A percentile compares a stretch with the other conserved stretches of the same genome.
Conservation (phyloP, 2,113 vertebrate genomes). For the Callithrix jacchus region DNA sequence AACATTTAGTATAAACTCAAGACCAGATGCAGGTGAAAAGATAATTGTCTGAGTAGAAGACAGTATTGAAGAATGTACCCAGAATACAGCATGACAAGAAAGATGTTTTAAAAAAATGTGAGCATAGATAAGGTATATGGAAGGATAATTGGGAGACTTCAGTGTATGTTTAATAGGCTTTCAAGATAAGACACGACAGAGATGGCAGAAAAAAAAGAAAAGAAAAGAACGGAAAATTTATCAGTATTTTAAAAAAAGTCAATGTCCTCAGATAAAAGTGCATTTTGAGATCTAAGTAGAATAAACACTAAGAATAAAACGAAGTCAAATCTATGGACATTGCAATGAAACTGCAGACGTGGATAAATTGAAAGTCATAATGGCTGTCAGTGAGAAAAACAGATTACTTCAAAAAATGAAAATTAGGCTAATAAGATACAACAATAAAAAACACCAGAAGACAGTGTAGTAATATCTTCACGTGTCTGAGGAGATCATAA, state of each 20-base stretch:
- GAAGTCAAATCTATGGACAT: neutral
- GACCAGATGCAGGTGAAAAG: neutral
- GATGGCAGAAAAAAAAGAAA: neutral
- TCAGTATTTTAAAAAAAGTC: neutral
- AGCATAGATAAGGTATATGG: neutral
- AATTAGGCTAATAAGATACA: neutral
- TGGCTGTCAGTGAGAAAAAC: neutral
- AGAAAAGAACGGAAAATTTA: neutral
- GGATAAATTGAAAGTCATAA: neutral
- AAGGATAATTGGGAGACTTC: neutral
- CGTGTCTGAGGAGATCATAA: neutral
- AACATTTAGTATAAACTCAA: neutral
- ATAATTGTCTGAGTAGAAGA: neutral
- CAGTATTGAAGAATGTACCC: neutral
- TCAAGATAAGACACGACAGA: neutral
- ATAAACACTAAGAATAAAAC: conserved; percentile 3
- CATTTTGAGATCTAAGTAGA: neutral
- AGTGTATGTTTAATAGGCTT: neutral
- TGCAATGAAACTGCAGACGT: neutral
- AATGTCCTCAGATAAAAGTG: neutral
- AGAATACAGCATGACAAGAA: neutral
- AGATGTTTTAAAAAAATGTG: neutral
- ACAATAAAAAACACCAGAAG: neutral
- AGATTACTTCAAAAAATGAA: neutral
- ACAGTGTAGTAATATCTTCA: neutral